Conservation (phyloP, 2,797 vertebrate species). For the Notoglanidium macrostoma region DNA sequence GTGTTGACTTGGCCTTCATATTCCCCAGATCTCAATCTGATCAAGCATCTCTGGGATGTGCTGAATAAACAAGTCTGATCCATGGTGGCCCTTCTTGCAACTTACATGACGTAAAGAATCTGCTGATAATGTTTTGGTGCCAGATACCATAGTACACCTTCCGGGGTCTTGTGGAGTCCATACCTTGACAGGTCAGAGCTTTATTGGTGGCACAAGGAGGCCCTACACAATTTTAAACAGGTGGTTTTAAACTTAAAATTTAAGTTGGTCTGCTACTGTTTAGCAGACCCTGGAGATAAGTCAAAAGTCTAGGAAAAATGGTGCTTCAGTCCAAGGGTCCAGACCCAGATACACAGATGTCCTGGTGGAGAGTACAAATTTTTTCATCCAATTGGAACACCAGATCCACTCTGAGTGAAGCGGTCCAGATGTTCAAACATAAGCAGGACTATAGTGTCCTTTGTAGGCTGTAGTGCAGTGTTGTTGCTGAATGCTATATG, state of each 20-base stretch:
- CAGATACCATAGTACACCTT: no score
- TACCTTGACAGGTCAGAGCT: no score
- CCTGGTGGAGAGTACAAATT: not conserved
- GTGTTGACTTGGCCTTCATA: no score
- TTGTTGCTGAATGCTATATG: not conserved
- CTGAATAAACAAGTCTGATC: no score
- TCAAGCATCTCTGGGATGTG: no score
- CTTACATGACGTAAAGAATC: no score
- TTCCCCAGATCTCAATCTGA: no score
- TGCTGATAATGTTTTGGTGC: no score
- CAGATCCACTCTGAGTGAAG: not conserved
- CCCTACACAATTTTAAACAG: no score
- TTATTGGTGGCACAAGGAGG: no score
- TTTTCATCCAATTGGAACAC: not conserved
- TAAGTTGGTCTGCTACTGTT: not conserved
- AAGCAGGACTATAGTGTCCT: not conserved
- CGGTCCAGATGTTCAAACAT: not conserved
- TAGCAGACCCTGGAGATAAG: not conserved
- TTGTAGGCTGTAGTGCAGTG: not conserved
- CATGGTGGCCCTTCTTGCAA: no score
- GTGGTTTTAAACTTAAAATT: not conserved
- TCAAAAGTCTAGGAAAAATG: not conserved
- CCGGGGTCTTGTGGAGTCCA: no score
- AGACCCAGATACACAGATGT: not conserved
- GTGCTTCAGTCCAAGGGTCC: not conserved